phyloP scores from a whole-genome alignment of 2,888 invertebrate genomes.

The Ophioninae sp. region DNA sequence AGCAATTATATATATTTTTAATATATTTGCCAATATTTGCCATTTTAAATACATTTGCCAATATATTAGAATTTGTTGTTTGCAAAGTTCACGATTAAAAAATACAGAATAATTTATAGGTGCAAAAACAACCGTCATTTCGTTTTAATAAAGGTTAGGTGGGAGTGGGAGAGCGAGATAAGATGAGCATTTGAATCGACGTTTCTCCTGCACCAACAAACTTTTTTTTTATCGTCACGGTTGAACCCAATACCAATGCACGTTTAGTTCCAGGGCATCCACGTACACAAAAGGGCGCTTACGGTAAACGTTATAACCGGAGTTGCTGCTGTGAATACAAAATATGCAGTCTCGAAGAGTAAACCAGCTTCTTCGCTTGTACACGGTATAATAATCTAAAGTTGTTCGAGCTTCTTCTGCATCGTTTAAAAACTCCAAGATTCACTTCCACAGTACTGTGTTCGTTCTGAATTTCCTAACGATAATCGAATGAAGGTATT shows the following conservation, averaged over 20 bases:
- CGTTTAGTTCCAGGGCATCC: not conserved
- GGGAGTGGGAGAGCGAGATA: conserved; percentile 1
- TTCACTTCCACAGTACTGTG: not conserved
- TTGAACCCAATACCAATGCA: conserved; percentile 1
- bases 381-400: conserved; percentile 8
- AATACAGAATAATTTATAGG: not conserved
- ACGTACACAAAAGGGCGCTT: not conserved
- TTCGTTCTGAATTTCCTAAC: not conserved
- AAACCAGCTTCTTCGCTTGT: conserved; percentile 11
- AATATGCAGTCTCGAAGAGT: conserved; percentile 1
- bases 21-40: too few relatives aligned
- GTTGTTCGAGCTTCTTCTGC: not conserved
- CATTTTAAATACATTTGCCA: too few relatives aligned
- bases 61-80: too few relatives aligned
- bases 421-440: conserved; percentile 15
- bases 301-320: conserved; percentile 22
- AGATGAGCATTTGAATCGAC: conserved; percentile 13
- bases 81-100: too few relatives aligned
- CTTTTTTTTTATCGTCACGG: conserved; percentile 31
- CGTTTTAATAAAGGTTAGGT: not conserved
- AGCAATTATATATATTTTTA: too few relatives aligned
- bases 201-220: conserved; percentile 10
- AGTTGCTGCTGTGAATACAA: conserved; percentile 23
- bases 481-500: not conserved
- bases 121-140: not conserved